These are phyloP conservation scores for Sympetrum striolatum DNA, from an alignment of 2,888 invertebrate genomes.

Conservation along the genomic window DNA sequence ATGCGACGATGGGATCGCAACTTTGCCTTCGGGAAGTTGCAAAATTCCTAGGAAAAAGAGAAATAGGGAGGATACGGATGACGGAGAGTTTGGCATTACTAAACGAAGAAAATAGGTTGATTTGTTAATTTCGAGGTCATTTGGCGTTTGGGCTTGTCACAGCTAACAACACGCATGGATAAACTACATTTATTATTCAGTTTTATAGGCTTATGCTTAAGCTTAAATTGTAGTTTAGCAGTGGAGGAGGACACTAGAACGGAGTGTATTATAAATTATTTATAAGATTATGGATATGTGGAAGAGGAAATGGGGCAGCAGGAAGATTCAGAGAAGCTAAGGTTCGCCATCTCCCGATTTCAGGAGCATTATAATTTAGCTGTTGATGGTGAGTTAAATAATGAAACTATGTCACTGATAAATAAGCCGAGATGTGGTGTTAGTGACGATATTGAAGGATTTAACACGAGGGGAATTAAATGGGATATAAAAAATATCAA, in stretches of 20 bases:
- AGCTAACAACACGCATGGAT: neutral
- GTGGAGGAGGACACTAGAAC: neutral
- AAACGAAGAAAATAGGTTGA: too few species aligned
- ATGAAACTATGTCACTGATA: neutral
- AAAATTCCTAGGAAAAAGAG: neutral
- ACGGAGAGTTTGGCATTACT: accelerated
- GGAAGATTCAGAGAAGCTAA: neutral
- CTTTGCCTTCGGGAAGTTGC: neutral
- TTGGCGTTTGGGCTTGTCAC: neutral
- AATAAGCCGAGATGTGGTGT: neutral
- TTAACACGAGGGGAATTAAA: neutral
- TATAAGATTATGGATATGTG: neutral
- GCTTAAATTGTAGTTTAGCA: too few species aligned
- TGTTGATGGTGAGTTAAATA: neutral
- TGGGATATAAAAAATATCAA: neutral
- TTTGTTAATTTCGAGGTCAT: neutral
- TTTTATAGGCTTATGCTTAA: neutral
- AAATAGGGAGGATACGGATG: neutral
- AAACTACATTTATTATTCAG: neutral
- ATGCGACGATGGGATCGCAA: neutral
- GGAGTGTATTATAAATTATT: neutral
- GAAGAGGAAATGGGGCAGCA: neutral
- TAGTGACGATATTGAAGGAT: neutral
- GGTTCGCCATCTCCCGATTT: neutral
- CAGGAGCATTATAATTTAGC: neutral